Percentiles rank a stretch among this genome's conserved stretches.
These are phyloP conservation scores for Drosophila sproati DNA, from an alignment of 1,140 invertebrate genomes.

Conservation along the genomic window DNA sequence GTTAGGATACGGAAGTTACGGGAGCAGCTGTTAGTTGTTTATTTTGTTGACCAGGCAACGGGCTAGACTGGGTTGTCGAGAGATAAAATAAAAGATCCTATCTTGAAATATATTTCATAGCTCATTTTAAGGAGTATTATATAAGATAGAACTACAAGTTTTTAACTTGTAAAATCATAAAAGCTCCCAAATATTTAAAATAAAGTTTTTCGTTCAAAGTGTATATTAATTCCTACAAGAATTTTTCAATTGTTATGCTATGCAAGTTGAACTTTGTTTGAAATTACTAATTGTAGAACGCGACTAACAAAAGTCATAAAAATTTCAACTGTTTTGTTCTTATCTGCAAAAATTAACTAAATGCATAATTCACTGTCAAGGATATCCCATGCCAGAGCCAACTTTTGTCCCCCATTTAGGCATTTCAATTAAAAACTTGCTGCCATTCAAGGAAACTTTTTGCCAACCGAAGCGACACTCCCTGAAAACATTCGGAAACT, in stretches of 20 bases:
- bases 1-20: not conserved
- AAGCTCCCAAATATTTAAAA: not conserved
- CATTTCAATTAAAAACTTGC: slow-evolving; percentile 77
- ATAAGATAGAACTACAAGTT: too few relatives aligned
- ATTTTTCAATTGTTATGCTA: too few relatives aligned
- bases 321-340: slow-evolving; percentile 8
- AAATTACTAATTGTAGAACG: too few relatives aligned
- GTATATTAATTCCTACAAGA: too few relatives aligned
- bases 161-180: too few relatives aligned
- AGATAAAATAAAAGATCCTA: not conserved
- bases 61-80: not conserved
- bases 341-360: not conserved
- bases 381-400: slow-evolving; percentile 18
- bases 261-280: too few relatives aligned
- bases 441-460: slow-evolving; percentile 57
- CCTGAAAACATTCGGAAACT: slow-evolving; percentile 13
- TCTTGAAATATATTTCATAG: not conserved
- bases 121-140: too few relatives aligned
- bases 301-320: slow-evolving; percentile 10
- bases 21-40: slow-evolving; percentile 44
- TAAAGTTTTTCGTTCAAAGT: not conserved
- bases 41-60: slow-evolving; percentile 48
- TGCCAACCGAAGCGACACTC: slow-evolving; percentile 7
- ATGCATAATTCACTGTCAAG: slow-evolving; percentile 51
- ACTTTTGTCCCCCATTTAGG: slow-evolving; percentile 25